phyloP scores from a whole-genome alignment of 2,888 invertebrate species.

The Sipha maydis region DNA sequence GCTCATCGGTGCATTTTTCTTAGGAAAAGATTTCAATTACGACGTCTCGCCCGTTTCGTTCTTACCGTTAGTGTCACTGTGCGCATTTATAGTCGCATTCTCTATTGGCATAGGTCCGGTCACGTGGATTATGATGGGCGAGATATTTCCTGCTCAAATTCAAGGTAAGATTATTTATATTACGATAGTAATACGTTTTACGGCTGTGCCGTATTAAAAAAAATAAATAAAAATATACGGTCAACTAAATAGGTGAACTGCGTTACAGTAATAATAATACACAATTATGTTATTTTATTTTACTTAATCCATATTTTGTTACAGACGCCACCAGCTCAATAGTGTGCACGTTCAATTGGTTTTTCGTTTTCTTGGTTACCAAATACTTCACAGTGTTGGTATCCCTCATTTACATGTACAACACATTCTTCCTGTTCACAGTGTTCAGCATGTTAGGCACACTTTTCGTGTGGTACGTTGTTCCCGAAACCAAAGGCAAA shows the following conservation, averaged over 20 bases:
- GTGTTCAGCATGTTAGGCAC: constrained; percentile 62
- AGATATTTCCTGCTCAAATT: constrained; percentile 82
- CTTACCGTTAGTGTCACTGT: constrained; percentile 80
- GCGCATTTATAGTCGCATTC: constrained; percentile 82
- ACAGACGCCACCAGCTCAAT: constrained; percentile 78
- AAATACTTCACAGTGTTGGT: constrained; percentile 74
- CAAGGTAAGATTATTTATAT: constrained; percentile 68
- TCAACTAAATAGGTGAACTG: no score
- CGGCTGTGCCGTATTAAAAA: no score
- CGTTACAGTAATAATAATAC: no score
- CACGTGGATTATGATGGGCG: constrained; percentile 87
- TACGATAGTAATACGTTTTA: neutral
- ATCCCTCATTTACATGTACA: constrained; percentile 69
- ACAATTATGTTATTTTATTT: no score
- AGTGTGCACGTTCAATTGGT: constrained; percentile 85
- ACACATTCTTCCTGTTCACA: constrained; percentile 61
- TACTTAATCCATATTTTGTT: neutral
- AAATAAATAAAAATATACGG: no score
- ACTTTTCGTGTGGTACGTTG: constrained; percentile 60
- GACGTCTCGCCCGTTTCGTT: constrained; percentile 74
- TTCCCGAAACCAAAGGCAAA: constrained; percentile 65
- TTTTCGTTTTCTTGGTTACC: constrained; percentile 82
- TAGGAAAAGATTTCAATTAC: constrained; percentile 66
- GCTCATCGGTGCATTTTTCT: constrained; percentile 78
- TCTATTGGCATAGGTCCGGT: constrained; percentile 85